These are phyloP conservation scores for Erynnis tages DNA, from an alignment of 2,888 invertebrate species.

Conservation along the genomic window DNA sequence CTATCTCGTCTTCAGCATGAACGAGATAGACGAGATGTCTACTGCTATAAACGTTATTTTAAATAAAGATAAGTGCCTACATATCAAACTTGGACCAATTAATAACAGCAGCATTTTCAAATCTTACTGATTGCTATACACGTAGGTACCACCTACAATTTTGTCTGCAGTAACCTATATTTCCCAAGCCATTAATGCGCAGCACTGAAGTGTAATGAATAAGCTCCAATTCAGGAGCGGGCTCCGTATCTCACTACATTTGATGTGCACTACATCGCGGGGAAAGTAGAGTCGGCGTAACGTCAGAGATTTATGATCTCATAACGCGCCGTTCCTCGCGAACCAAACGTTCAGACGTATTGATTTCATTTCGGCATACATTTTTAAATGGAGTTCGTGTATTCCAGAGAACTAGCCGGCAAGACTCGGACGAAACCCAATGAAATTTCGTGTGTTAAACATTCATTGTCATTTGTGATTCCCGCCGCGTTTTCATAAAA, in stretches of 20 bases:
- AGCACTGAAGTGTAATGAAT: constrained; percentile 48
- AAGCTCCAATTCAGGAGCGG: constrained; percentile 50
- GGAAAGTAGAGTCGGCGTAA: constrained; percentile 47
- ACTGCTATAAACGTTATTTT: no score
- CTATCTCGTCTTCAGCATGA: no score
- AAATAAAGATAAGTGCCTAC: no score
- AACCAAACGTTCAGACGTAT: constrained; percentile 66
- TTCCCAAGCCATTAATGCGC: constrained; percentile 2
- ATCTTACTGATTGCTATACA: no score
- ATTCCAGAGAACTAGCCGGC: constrained; percentile 7
- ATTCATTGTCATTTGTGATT: constrained; percentile 18
- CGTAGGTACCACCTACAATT: no score
- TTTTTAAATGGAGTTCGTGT: constrained; percentile 53
- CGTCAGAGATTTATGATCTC: constrained; percentile 73
- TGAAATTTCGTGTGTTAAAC: constrained; percentile 16
- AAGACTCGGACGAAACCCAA: constrained; percentile 1
- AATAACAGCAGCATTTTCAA: no score
- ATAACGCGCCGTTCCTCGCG: constrained; percentile 67
- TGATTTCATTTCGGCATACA: constrained; percentile 71
- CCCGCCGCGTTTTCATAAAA: constrained; percentile 4
- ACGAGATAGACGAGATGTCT: no score
- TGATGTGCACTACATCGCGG: constrained; percentile 57
- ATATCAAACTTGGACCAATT: no score
- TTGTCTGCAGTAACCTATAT: not conserved
- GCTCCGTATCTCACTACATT: constrained; percentile 55